These are phyloP conservation scores for Lasioglossum pauxillum DNA, from an alignment of 2,888 invertebrate genomes.

Conservation along the genomic window DNA sequence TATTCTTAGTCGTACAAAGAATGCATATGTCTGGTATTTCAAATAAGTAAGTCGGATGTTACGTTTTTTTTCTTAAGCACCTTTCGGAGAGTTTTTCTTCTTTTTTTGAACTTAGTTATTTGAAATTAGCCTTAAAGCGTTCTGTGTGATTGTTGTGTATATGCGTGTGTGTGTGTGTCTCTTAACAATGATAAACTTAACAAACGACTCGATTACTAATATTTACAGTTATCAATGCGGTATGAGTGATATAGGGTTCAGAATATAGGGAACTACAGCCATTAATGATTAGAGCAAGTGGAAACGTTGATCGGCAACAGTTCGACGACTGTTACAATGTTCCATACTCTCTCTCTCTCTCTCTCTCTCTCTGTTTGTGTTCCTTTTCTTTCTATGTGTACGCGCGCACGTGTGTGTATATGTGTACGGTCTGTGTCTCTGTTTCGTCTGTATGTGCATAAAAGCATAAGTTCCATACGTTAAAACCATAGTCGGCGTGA, in stretches of 20 bases:
- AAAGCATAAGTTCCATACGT: constrained; percentile 14
- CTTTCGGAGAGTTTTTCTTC: constrained; percentile 31
- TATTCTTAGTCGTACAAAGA: constrained; percentile 44
- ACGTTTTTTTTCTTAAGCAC: constrained; percentile 49
- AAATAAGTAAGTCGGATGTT: constrained; percentile 69
- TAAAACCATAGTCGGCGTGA: constrained; percentile 1
- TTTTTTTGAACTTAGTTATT: constrained; percentile 55
- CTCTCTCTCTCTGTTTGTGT: constrained; percentile 22
- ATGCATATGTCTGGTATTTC: constrained; percentile 48
- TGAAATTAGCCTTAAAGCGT: constrained; percentile 48
- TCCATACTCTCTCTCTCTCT: constrained; percentile 25
- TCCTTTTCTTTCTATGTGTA: background rate
- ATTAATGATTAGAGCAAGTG: constrained; percentile 71
- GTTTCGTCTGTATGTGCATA: constrained; percentile 6
- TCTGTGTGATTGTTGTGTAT: background rate
- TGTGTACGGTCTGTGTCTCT: background rate
- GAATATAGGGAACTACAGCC: constrained; percentile 74
- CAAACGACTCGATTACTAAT: constrained; percentile 73
- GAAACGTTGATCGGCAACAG: constrained; percentile 66
- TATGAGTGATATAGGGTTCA: constrained; percentile 74
- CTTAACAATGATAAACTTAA: constrained; percentile 58
- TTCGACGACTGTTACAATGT: constrained; percentile 35
- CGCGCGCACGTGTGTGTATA: background rate
- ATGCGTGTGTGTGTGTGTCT: background rate
- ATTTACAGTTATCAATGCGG: constrained; percentile 79